Conservation (phyloP, 2,113 vertebrate species). For the Misgurnus anguillicaudatus region DNA sequence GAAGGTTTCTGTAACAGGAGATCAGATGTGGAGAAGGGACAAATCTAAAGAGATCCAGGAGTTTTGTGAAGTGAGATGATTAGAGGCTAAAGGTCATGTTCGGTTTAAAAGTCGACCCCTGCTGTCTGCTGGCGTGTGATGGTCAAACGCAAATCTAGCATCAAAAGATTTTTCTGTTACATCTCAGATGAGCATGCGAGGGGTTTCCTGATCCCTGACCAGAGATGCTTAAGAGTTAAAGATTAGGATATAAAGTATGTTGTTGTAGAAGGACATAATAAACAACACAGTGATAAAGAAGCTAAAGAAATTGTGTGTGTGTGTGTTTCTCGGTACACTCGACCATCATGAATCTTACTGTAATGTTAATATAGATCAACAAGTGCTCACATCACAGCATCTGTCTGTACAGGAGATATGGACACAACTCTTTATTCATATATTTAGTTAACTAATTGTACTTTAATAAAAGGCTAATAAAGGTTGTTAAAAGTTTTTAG, state of each 20-base stretch:
- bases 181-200: not conserved
- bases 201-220: no score
- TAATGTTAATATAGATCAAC: not conserved
- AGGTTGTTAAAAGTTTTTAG: no score
- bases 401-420: no score
- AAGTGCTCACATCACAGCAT: not conserved
- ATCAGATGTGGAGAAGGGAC: constrained; percentile 12
- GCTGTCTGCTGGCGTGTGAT: not conserved
- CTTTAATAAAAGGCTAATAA: no score
- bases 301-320: not conserved
- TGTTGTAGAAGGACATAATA: not conserved
- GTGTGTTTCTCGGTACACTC: no score
- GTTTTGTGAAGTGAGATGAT: constrained; percentile 31
- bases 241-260: constrained; percentile 7
- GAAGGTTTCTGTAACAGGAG: constrained; percentile 43
- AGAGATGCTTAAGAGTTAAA: constrained; percentile 57
- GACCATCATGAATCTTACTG: not conserved
- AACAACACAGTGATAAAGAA: not conserved
- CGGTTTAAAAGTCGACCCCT: constrained; percentile 8
- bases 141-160: not conserved
- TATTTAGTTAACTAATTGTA: no score
- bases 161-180: not conserved
- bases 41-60: not conserved
- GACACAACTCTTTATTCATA: no score
- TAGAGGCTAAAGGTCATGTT: constrained; percentile 25